Evolutionary conservation across 2,113 vertebrate genomes (phyloP), one percentile per base, ranked within the genome.

Genomic region (Vulpes lagopus): DNA sequence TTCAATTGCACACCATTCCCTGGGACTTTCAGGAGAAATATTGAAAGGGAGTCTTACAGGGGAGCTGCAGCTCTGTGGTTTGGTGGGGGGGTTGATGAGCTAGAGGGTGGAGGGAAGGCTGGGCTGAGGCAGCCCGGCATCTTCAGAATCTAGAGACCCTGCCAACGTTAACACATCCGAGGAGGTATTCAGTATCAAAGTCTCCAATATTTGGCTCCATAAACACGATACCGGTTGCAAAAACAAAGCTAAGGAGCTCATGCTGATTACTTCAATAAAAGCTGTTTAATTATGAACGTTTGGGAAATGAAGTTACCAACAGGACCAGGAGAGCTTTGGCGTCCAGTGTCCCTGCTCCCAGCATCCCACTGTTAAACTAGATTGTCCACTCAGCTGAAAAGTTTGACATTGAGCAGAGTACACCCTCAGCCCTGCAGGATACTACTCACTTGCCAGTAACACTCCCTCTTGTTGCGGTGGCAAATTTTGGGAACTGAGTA

Each of bases 101-200:
- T 97, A 98, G 98, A 98, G 98, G 97, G 97, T 98, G 98, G 98
- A 97, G 98, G 98, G 96, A 97, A 98, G 99, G 99, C 99, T 98
- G 98, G 98, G 98, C 99, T 97, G 99, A 99, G 98, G 98, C 96
- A 98, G 99, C 99, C 99, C 99, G 98, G 99, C 99, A 99, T 99
- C 99, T 99, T 98, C 99, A 99, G 99, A 99, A 99, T 99, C 99
- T 99, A 98, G 96, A 97, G 97, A 92, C 71, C 97, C 97, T 99
- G 99, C 99, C 99, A 99, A 99, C 99, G 99, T 99, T 99, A 99
- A 99, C 99, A 99, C 99, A 99, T 99, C 99, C 97, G 98, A 99
- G 99, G 99, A 99, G 99, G 99, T 99, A 99, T 99, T 99, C 98
- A 96, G 99, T 99, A 99, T 99, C 99, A 99, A 99, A 99, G 99